phyloP scores from a whole-genome alignment of 1,140 invertebrate species.

The Bathynomus jamesi region DNA sequence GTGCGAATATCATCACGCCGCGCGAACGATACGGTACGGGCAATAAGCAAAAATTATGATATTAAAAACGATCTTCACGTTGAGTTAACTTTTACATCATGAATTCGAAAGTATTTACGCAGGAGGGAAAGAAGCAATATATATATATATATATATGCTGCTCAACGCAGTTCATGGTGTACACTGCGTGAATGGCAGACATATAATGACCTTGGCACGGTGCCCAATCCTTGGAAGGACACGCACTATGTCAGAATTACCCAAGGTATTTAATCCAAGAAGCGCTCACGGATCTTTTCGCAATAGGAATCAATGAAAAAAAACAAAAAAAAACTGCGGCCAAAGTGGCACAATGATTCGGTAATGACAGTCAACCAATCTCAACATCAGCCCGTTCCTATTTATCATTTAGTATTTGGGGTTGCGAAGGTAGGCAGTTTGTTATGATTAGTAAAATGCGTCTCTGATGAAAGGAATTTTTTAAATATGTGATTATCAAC shows the following conservation, averaged over 20 bases:
- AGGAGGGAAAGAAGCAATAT: too few relatives aligned
- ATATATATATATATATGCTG: neutral
- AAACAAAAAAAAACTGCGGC: too few relatives aligned
- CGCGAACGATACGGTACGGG: neutral
- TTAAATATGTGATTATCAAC: too few relatives aligned
- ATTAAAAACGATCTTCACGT: too few relatives aligned
- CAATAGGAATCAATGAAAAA: neutral
- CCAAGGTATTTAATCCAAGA: neutral
- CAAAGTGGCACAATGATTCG: too few relatives aligned
- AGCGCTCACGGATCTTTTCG: neutral
- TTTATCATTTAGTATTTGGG: too few relatives aligned
- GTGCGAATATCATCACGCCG: neutral
- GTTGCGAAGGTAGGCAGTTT: neutral
- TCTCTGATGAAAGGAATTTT: neutral
- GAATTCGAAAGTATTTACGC: too few relatives aligned
- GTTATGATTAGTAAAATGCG: neutral
- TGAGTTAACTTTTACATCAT: neutral
- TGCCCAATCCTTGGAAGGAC: neutral
- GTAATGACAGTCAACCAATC: too few relatives aligned
- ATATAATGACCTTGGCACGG: neutral
- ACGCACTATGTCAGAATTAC: neutral
- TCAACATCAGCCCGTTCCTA: too few relatives aligned
- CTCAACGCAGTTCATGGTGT: neutral
- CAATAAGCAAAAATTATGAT: too few relatives aligned
- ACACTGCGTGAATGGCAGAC: neutral